A percentile compares a stretch with the other conserved stretches of the same genome.
These are phyloP conservation scores for Loris lydekkerianus DNA, from an alignment of 2,797 vertebrate species.

Conservation along the genomic window DNA sequence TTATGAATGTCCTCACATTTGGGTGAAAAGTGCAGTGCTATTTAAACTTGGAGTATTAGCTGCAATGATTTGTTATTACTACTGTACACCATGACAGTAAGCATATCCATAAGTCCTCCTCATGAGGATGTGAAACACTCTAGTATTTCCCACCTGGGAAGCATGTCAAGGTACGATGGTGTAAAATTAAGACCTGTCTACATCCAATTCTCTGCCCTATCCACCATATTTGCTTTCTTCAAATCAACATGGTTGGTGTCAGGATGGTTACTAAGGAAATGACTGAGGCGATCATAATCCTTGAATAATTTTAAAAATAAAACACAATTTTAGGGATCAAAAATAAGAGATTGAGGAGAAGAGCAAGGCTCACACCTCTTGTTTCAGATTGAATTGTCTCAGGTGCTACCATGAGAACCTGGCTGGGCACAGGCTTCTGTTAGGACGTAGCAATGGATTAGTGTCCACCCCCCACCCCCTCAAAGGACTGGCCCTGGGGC, in stretches of 20 bases:
- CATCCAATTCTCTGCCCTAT: neutral
- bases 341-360: neutral
- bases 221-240: neutral
- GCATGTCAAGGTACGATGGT: neutral
- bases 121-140: neutral
- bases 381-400: neutral
- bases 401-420: neutral
- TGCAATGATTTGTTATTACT: neutral
- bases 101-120: neutral
- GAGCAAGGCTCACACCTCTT: neutral
- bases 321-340: neutral
- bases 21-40: neutral
- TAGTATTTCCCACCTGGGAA: neutral
- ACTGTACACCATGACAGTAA: neutral
- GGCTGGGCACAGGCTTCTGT: neutral
- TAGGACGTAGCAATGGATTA: neutral
- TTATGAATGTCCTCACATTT: constrained; percentile 35
- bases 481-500: neutral
- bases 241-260: neutral
- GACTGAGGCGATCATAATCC: neutral
- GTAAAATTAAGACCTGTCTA: neutral
- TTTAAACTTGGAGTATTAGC: neutral
- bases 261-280: neutral
- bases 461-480: neutral
- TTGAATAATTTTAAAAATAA: constrained; percentile 37